Conservation (phyloP, 2,888 invertebrate species). For the Trachelus stipa region DNA sequence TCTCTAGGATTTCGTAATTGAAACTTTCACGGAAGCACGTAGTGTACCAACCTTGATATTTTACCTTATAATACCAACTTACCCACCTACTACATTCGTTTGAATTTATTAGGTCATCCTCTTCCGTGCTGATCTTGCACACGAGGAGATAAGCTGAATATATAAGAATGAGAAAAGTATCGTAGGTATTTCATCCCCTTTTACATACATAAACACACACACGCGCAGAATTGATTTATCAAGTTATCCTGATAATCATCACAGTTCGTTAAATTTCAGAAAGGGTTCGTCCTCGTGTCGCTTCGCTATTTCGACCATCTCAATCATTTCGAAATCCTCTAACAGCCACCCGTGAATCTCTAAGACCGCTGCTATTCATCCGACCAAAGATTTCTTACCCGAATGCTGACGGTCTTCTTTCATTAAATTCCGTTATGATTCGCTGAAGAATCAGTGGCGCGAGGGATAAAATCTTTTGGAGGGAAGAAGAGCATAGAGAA, state of each 20-base stretch:
- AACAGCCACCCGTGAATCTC: constrained; percentile 13
- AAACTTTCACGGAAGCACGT: neutral
- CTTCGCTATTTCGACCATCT: neutral
- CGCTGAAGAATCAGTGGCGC: constrained; percentile 25
- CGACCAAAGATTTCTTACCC: neutral
- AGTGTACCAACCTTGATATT: neutral
- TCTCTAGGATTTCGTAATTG: neutral
- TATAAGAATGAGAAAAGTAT: neutral
- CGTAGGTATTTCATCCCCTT: neutral
- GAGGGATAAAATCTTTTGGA: neutral
- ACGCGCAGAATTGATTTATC: neutral
- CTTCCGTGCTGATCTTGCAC: neutral
- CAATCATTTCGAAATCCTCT: constrained; percentile 41
- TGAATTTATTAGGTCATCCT: neutral
- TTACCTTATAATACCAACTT: neutral
- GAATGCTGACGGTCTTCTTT: constrained; percentile 44
- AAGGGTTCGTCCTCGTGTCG: neutral
- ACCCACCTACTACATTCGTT: neutral
- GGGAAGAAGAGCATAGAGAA: neutral
- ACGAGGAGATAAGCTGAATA: neutral
- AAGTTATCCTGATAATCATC: constrained; percentile 10
- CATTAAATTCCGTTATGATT: constrained; percentile 57
- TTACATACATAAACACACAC: neutral
- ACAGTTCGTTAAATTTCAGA: constrained; percentile 41
- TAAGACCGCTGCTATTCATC: constrained; percentile 26